These are phyloP conservation scores for Rallus limicola DNA, from an alignment of 2,113 vertebrate species.

Conservation along the genomic window DNA sequence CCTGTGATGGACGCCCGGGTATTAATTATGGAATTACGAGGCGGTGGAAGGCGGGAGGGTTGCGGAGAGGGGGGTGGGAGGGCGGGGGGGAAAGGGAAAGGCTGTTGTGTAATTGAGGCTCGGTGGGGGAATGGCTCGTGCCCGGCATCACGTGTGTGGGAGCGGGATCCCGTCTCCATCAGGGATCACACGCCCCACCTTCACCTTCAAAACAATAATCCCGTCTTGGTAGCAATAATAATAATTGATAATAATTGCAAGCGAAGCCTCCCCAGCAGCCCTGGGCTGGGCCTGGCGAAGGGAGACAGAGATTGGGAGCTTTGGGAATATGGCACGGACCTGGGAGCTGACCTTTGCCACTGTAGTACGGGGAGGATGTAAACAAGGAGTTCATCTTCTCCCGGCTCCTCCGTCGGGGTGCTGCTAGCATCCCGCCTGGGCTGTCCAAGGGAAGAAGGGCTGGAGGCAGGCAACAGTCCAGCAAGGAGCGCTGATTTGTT, in stretches of 20 bases:
- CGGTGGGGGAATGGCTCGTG: conserved; percentile 32
- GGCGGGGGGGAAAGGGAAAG: neutral
- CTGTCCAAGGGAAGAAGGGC: no score
- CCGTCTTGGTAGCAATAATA: no score
- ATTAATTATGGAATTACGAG: conserved; percentile 38
- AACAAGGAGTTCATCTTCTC: conserved; percentile 20
- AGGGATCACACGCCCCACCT: neutral
- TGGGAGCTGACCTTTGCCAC: neutral
- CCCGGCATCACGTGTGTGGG: conserved; percentile 29
- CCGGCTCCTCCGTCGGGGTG: no score
- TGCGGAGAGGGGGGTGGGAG: no score
- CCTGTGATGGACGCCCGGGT: neutral
- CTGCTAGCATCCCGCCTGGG: no score
- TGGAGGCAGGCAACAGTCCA: neutral
- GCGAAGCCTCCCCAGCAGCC: neutral
- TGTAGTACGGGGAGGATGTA: neutral
- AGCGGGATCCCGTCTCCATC: neutral
- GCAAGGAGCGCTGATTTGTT: neutral
- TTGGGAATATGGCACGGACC: neutral
- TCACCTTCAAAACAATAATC: neutral
- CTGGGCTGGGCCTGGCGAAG: neutral
- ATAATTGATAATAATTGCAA: no score
- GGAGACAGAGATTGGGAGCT: neutral
- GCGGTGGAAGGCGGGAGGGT: neutral
- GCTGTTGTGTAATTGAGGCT: conserved; percentile 57